A percentile compares a stretch with the other conserved stretches of the same genome.
Evolutionary conservation across 2,888 invertebrate species (phyloP).

Genomic region (Pogonocherus hispidulus): DNA sequence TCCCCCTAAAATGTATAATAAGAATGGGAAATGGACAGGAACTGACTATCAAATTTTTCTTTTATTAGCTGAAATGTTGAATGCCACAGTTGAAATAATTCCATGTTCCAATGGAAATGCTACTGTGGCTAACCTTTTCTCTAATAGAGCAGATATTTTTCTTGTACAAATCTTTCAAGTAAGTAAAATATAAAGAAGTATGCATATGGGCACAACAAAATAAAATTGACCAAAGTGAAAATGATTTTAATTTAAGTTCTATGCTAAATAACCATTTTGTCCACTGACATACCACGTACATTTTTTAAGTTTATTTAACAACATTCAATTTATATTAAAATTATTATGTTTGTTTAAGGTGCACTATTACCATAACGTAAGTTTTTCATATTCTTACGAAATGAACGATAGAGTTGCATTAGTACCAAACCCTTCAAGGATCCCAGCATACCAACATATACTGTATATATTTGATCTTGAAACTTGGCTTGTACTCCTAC

Average conservation of each 20-base stretch:
- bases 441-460: slow-evolving; percentile 27
- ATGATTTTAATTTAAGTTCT: too few species aligned
- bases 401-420: slow-evolving; percentile 22
- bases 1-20: slow-evolving; percentile 1
- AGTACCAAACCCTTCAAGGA: slow-evolving; percentile 25
- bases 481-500: slow-evolving; percentile 10
- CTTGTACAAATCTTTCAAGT: slow-evolving; percentile 25
- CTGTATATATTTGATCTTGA: slow-evolving; percentile 24
- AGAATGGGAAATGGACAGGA: slow-evolving; percentile 25
- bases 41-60: slow-evolving; percentile 12
- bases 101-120: slow-evolving; percentile 14
- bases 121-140: slow-evolving; percentile 2
- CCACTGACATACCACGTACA: too few species aligned
- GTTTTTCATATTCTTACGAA: slow-evolving; percentile 21
- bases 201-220: too few species aligned
- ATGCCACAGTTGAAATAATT: slow-evolving; percentile 11
- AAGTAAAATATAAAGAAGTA: background rate
- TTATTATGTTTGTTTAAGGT: slow-evolving; percentile 20
- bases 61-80: slow-evolving; percentile 18
- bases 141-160: slow-evolving; percentile 25
- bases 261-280: too few species aligned
- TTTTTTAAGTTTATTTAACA: too few species aligned
- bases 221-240: too few species aligned
- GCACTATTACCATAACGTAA: slow-evolving; percentile 12
- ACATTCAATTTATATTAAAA: background rate